A percentile compares a stretch with the other conserved stretches of the same genome.
These are phyloP conservation scores for Eubasilissa splendida DNA, from an alignment of 2,888 invertebrate genomes.

Conservation along the genomic window DNA sequence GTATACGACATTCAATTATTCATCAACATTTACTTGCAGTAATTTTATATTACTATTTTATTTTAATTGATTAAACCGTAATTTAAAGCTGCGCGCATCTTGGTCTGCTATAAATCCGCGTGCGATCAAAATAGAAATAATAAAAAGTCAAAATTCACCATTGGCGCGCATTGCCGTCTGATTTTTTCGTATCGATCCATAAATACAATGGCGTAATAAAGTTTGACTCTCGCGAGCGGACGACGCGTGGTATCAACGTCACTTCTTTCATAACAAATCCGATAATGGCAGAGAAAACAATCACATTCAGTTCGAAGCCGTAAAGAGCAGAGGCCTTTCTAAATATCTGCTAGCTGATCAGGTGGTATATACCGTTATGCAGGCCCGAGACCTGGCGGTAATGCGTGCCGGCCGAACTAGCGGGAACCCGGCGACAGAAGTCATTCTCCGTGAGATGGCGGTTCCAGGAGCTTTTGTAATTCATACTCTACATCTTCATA, in stretches of 20 bases:
- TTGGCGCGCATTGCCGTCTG: background rate
- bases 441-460: background rate
- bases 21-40: no score
- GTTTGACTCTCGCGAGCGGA: background rate
- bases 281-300: constrained; percentile 11
- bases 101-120: no score
- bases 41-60: no score
- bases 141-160: background rate
- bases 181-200: background rate
- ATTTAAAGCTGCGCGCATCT: no score
- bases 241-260: constrained; percentile 10
- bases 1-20: no score
- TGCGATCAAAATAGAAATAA: background rate
- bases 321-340: constrained; percentile 31
- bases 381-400: background rate
- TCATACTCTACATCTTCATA: no score
- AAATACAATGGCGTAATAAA: constrained; percentile 9
- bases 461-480: no score
- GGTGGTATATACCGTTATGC: constrained; percentile 8
- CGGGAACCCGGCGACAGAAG: background rate
- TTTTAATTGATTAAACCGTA: no score
- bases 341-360: background rate
- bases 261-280: constrained; percentile 23
- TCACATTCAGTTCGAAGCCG: background rate
- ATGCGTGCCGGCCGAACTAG: background rate